Conservation (phyloP, 2,113 vertebrate species). For the Syngnathus floridae region DNA sequence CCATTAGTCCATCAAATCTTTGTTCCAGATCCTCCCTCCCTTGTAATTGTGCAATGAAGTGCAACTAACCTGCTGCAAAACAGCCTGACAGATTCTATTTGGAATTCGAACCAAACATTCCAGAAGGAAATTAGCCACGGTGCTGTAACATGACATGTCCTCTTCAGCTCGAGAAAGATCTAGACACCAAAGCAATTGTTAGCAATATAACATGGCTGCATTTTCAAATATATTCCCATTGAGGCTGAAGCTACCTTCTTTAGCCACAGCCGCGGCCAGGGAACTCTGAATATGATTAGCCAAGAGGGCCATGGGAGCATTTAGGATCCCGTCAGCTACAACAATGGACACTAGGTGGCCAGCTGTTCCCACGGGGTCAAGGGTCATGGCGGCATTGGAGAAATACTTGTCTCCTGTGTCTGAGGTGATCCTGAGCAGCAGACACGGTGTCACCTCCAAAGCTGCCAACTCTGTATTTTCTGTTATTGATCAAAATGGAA, state of each 20-base stretch:
- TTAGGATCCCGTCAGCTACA: conserved; percentile 62
- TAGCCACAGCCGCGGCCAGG: conserved; percentile 59
- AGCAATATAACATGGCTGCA: not conserved
- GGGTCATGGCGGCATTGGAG: conserved; percentile 39
- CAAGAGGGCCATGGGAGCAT: conserved; percentile 69
- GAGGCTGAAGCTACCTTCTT: conserved; percentile 52
- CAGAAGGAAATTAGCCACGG: conserved; percentile 65
- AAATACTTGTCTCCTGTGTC: conserved; percentile 64
- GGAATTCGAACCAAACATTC: conserved; percentile 68
- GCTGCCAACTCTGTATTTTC: conserved; percentile 63
- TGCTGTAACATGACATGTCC: conserved; percentile 47
- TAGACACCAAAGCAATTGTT: conserved; percentile 23
- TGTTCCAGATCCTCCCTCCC: not conserved
- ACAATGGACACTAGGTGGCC: conserved; percentile 75
- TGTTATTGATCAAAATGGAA: not conserved
- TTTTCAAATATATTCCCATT: not conserved
- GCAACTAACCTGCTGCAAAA: conserved; percentile 66
- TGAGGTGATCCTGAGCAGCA: conserved; percentile 67
- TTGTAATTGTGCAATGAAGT: not conserved
- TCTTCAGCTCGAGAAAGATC: conserved; percentile 57
- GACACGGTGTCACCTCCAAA: conserved; percentile 65
- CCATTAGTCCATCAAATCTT: not conserved
- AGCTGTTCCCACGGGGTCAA: conserved; percentile 62
- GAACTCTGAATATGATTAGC: conserved; percentile 74
- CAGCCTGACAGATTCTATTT: conserved; percentile 61